phyloP scores from a whole-genome alignment of 2,888 invertebrate genomes.

The Ctena decussata region DNA sequence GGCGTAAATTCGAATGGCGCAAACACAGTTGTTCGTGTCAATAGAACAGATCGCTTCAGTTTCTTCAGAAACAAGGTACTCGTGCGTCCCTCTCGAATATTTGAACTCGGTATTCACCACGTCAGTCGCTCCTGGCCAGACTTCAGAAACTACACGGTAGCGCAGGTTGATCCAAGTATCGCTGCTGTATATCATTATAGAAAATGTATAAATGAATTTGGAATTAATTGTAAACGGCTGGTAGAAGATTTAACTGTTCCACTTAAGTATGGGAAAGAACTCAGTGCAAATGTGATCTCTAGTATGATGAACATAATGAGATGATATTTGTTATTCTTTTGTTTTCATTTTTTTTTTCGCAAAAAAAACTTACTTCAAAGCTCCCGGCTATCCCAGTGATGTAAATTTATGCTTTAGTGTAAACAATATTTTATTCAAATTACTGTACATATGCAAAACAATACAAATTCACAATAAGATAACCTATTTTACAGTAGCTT shows the following conservation, averaged over 20 bases:
- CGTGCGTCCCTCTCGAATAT: slow-evolving; percentile 84
- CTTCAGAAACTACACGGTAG: slow-evolving; percentile 78
- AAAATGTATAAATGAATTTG: slow-evolving; percentile 75
- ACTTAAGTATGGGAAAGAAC: slow-evolving; percentile 44
- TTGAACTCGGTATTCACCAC: slow-evolving; percentile 87
- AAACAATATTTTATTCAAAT: too few species aligned
- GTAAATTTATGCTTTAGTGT: too few species aligned
- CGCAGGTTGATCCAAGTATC: slow-evolving; percentile 59
- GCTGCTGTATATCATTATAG: slow-evolving; percentile 84
- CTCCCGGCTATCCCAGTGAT: too few species aligned
- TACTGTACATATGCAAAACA: too few species aligned
- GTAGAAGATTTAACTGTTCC: slow-evolving; percentile 49
- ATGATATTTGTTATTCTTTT: background rate
- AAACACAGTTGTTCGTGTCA: slow-evolving; percentile 52
- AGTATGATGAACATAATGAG: background rate
- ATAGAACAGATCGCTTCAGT: slow-evolving; percentile 65
- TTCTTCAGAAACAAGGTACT: slow-evolving; percentile 85
- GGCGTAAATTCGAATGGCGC: slow-evolving; percentile 56
- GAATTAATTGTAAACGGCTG: slow-evolving; percentile 69
- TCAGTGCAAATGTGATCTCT: slow-evolving; percentile 31
- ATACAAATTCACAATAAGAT: too few species aligned
- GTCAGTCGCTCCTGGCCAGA: slow-evolving; percentile 79
- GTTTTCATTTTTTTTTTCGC: too few species aligned
- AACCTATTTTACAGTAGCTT: too few species aligned
- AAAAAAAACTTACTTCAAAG: too few species aligned